Base-by-base conservation (phyloP, 2,113 vertebrate genomes). In the Picathartes gymnocephalus region DNA sequence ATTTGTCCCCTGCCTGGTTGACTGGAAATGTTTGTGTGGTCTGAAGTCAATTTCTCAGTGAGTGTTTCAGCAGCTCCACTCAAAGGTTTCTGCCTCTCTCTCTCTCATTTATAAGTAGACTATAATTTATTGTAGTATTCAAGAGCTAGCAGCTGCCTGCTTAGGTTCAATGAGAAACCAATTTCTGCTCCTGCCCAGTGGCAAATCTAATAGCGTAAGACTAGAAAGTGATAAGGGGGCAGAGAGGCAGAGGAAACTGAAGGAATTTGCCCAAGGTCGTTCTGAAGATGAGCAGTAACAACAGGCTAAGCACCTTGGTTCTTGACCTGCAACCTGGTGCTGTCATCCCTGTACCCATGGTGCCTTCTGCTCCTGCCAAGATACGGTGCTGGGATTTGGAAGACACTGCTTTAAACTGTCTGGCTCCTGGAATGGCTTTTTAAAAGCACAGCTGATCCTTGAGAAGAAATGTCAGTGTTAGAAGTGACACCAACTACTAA, bases 381-480 rank as follows among this genome's bases (percentile, higher is more conserved):
- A 35, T 77, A 24, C 2, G n/a, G 15, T 28, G 17, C 62, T 76
- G 85, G 74, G 74, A 20, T 86, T 70, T 92, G 54, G 76, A 62
- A 95, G 79, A 58, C 57, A 2, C 39, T 83, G 27, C 50, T 31
- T 90, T 70, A 56, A 87, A 66, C n/a, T 45, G 13, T 33, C 47
- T 81, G 73, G n/a, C 81, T 91, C 24, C 39, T 48, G 81, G 68
- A 77, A 45, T 1, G 56, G 64, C n/a, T 88, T 88, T 93, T 80
- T 48, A 44, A 60, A 91, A 92, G 71, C 20, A 48, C 68, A 58
- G 42, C 79, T 96, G 90, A 83, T 92, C 68, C 85, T 95, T n/a
- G 62, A 66, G 90, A 91, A 91, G 93, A 96, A 94, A 81, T 94
- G 72, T 68, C 93, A 68, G 35, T 88, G 88, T 94, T 96, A 95